Conservation (phyloP, 2,113 vertebrate genomes). For the Alligator sinensis region DNA sequence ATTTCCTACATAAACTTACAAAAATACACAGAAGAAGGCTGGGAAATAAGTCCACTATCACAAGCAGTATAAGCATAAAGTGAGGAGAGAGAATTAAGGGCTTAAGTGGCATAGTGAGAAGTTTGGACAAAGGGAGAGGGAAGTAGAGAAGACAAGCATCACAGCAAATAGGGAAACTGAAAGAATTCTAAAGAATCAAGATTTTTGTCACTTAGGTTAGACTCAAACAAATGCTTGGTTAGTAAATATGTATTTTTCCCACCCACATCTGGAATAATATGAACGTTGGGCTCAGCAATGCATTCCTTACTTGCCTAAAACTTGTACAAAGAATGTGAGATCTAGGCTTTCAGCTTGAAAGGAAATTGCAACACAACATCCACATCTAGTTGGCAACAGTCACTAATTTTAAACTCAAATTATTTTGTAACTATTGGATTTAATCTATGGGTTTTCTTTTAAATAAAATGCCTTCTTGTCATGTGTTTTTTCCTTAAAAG, state of each 20-base stretch:
- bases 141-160: background rate
- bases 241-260: constrained; percentile 41
- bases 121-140: background rate
- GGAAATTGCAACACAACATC: background rate
- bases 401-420: background rate
- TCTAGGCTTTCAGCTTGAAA: constrained; percentile 17
- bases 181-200: background rate
- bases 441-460: background rate
- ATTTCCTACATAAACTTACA: background rate
- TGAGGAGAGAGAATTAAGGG: background rate
- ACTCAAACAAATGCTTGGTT: background rate
- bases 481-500: background rate
- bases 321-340: constrained; percentile 47
- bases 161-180: background rate
- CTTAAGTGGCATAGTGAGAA: background rate
- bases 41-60: background rate
- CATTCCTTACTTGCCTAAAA: constrained; percentile 62
- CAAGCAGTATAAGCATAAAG: background rate
- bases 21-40: background rate
- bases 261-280: constrained; percentile 68
- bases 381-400: background rate
- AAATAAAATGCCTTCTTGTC: background rate
- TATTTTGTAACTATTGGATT: background rate
- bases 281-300: constrained; percentile 60
- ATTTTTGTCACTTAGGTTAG: background rate